A percentile compares a stretch with the other conserved stretches of the same genome.
Evolutionary conservation across 2,888 invertebrate genomes (phyloP).

Genomic region (Ctena decussata): DNA sequence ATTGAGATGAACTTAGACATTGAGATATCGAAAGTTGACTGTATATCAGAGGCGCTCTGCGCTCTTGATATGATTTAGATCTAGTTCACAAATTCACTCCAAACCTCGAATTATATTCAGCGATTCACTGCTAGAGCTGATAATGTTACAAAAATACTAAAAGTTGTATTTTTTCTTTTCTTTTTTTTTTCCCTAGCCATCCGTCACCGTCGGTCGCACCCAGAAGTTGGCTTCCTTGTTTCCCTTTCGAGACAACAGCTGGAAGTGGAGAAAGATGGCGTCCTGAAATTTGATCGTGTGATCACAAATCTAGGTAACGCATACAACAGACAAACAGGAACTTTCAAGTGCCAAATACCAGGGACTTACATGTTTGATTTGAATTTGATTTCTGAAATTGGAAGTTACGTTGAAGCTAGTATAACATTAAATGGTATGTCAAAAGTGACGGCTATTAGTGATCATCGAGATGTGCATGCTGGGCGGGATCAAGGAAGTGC

Average conservation of each 20-base stretch:
- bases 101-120: no score
- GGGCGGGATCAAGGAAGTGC: neutral
- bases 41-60: no score
- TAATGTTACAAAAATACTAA: no score
- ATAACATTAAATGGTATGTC: neutral
- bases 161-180: no score
- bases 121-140: no score
- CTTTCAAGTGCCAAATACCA: neutral
- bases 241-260: neutral
- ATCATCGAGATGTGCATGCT: neutral
- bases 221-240: neutral
- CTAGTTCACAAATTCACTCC: no score
- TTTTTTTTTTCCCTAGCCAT: no score
- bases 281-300: neutral
- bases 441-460: neutral
- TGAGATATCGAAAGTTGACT: no score
- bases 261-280: neutral
- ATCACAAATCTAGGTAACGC: neutral
- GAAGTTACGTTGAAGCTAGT: neutral
- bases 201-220: neutral
- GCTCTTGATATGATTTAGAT: no score
- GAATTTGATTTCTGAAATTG: neutral
- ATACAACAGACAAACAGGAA: neutral
- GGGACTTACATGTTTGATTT: constrained; percentile 1
- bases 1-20: no score